Conservation (phyloP, 2,113 vertebrate species). For the Channa argus region DNA sequence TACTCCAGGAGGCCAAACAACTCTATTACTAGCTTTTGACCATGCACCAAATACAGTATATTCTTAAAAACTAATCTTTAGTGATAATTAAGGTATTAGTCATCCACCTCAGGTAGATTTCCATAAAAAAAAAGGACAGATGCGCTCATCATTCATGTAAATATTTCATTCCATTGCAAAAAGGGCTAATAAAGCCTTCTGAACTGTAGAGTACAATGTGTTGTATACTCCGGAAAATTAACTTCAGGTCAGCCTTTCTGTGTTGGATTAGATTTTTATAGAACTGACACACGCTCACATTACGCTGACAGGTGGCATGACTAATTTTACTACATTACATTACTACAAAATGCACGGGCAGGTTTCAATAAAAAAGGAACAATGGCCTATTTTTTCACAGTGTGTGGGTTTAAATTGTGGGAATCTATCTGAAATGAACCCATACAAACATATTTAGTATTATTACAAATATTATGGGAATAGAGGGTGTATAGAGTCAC, state of each 20-base stretch:
- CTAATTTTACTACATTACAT: conserved; percentile 15
- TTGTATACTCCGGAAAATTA: neutral
- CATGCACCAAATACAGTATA: too few relatives aligned
- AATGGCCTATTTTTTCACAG: conserved; percentile 14
- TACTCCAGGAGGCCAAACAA: neutral
- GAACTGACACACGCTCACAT: neutral
- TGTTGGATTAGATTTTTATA: conserved; percentile 7
- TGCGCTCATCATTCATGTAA: neutral
- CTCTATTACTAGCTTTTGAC: neutral
- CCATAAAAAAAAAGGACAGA: neutral
- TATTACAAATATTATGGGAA: neutral
- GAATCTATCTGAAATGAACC: neutral
- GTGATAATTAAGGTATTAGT: neutral
- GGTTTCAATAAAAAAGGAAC: conserved; percentile 33
- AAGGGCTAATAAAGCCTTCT: neutral
- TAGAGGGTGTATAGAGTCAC: neutral
- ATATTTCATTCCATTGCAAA: neutral
- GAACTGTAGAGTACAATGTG: neutral
- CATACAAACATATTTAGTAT: neutral
- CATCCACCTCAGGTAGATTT: neutral
- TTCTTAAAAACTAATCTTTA: neutral
- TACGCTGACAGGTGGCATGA: conserved; percentile 17
- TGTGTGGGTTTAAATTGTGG: neutral
- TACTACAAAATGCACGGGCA: conserved; percentile 8
- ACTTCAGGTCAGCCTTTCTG: neutral